A percentile compares a stretch with the other conserved stretches of the same genome.
These are phyloP conservation scores for Dicycla oo DNA, from an alignment of 2,888 invertebrate species.

Conservation along the genomic window DNA sequence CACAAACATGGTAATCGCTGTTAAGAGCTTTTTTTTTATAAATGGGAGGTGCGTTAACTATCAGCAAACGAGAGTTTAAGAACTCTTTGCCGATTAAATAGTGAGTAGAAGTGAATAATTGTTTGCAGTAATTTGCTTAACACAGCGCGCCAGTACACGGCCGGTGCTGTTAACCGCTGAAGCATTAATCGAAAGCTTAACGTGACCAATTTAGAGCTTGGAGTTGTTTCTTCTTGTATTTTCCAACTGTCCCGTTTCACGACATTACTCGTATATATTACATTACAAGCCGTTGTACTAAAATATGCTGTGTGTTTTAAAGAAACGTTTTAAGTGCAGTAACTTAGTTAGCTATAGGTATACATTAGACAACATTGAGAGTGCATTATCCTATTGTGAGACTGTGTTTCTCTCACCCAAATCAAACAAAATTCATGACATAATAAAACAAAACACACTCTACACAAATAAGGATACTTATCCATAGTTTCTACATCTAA, in stretches of 20 bases:
- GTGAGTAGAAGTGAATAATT: conserved; percentile 70
- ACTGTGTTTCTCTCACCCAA: conserved; percentile 51
- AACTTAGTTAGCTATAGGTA: conserved; percentile 67
- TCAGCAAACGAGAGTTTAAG: conserved; percentile 51
- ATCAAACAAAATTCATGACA: conserved; percentile 26
- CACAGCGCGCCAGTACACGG: conserved; percentile 73
- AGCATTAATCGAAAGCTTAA: conserved; percentile 86
- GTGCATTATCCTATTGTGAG: conserved; percentile 67
- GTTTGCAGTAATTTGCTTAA: conserved; percentile 79
- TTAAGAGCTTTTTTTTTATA: conserved; percentile 63
- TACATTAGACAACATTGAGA: conserved; percentile 72
- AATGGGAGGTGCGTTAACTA: conserved; percentile 54
- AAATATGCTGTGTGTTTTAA: conserved; percentile 73
- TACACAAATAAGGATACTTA: conserved; percentile 69
- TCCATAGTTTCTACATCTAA: conserved; percentile 54
- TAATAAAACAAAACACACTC: conserved; percentile 62
- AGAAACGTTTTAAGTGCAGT: conserved; percentile 71
- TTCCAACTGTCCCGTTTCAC: conserved; percentile 86
- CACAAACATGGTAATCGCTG: conserved; percentile 65
- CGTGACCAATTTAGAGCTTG: conserved; percentile 89
- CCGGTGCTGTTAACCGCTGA: conserved; percentile 79
- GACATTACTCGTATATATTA: too few species aligned
- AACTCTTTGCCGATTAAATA: conserved; percentile 54
- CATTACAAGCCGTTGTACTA: conserved; percentile 78
- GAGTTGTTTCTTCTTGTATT: conserved; percentile 87